phyloP scores from a whole-genome alignment of 2,113 vertebrate genomes.

The Carlito syrichta region DNA sequence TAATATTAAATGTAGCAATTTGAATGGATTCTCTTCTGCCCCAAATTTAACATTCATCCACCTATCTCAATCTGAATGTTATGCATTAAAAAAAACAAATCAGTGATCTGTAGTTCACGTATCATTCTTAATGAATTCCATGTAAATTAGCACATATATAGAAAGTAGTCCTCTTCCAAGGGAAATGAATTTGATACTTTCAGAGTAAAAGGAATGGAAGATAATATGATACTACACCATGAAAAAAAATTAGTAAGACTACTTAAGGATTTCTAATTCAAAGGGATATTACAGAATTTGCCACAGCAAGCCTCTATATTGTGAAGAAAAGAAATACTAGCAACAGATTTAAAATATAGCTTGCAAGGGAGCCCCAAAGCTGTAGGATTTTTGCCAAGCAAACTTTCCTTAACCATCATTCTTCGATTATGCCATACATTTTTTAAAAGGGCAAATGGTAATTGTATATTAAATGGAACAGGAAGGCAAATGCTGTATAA shows the following conservation, averaged over 20 bases:
- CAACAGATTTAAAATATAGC: background rate
- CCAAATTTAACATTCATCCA: background rate
- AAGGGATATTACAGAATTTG: background rate
- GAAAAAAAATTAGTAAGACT: background rate
- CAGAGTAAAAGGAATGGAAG: background rate
- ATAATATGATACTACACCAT: too few species aligned
- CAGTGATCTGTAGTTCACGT: background rate
- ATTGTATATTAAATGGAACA: background rate
- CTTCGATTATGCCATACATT: background rate
- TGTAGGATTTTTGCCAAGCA: background rate
- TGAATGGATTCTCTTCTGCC: background rate
- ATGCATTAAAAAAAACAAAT: background rate
- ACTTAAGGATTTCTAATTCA: background rate
- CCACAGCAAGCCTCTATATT: accelerated
- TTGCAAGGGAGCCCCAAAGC: background rate
- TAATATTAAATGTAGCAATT: background rate
- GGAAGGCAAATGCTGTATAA: background rate
- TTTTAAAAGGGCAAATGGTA: background rate
- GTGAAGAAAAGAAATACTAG: background rate
- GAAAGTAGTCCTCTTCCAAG: background rate
- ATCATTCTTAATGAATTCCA: background rate
- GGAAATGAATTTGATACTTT: background rate
- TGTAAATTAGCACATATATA: background rate
- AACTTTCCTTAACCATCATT: background rate
- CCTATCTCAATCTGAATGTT: background rate